Evolutionary conservation across 2,888 invertebrate genomes (phyloP).

Genomic region (Drosophila kuntzei): DNA sequence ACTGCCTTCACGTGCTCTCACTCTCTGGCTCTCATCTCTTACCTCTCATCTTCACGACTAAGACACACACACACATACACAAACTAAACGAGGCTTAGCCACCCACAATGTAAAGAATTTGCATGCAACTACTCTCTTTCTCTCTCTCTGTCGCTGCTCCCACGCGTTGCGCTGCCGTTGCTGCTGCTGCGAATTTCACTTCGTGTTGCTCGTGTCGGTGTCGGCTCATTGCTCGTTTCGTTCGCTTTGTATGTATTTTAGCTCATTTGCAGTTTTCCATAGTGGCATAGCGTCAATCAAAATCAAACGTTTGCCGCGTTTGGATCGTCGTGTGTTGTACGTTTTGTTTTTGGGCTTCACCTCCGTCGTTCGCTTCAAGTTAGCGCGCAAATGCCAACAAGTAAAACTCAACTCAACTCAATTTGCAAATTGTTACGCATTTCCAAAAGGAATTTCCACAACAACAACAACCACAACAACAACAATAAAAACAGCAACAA

Average conservation of each 20-base stretch:
- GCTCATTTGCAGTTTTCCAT: slow-evolving; percentile 75
- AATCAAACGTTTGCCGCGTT: slow-evolving; percentile 79
- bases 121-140: slow-evolving; percentile 51
- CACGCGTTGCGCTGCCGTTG: slow-evolving; percentile 40
- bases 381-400: slow-evolving; percentile 53
- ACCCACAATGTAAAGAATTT: slow-evolving; percentile 57
- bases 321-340: slow-evolving; percentile 53
- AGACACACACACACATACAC: neutral
- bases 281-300: slow-evolving; percentile 77
- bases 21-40: neutral
- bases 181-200: slow-evolving; percentile 30
- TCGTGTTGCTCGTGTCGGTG: slow-evolving; percentile 37
- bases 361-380: slow-evolving; percentile 22
- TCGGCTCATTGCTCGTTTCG: slow-evolving; percentile 30
- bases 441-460: slow-evolving; percentile 36
- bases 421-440: slow-evolving; percentile 59
- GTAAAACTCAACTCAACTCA: slow-evolving; percentile 34
- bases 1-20: slow-evolving; percentile 15
- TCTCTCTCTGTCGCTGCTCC: slow-evolving; percentile 37
- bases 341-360: slow-evolving; percentile 22
- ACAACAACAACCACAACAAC: slow-evolving; percentile 14
- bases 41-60: neutral
- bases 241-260: slow-evolving; percentile 25
- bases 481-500: slow-evolving; percentile 28
- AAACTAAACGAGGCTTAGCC: slow-evolving; percentile 27